These are phyloP conservation scores for Psix sp. DNA, from an alignment of 1,140 invertebrate genomes.

Conservation along the genomic window DNA sequence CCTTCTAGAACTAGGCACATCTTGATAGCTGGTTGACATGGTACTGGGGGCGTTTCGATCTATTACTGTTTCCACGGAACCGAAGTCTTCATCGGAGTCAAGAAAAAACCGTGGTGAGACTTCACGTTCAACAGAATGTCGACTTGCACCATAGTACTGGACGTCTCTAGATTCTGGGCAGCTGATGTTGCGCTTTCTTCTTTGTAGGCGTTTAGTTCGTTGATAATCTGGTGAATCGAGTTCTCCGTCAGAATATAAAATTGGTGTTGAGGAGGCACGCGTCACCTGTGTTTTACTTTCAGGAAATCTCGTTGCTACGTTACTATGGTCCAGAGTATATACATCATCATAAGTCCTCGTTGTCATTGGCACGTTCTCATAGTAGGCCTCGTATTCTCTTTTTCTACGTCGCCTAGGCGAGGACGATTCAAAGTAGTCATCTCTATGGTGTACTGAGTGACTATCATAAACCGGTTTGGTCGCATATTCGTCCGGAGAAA, in stretches of 20 bases:
- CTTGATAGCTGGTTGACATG: constrained; percentile 1
- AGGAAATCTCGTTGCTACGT: constrained; percentile 53
- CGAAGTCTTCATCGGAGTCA: constrained; percentile 73
- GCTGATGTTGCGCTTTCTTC: constrained; percentile 67
- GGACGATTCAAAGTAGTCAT: constrained; percentile 51
- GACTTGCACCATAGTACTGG: constrained; percentile 20
- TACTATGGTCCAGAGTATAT: constrained; percentile 37
- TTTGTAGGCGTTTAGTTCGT: constrained; percentile 50
- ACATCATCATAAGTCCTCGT: constrained; percentile 27
- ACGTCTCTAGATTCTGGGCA: constrained; percentile 67
- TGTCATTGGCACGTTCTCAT: constrained; percentile 58
- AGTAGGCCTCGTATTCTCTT: constrained; percentile 45
- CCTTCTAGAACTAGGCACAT: constrained; percentile 21
- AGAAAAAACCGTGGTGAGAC: constrained; percentile 55
- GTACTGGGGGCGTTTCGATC: constrained; percentile 37
- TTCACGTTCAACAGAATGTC: constrained; percentile 22
- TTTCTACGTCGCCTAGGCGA: constrained; percentile 50
- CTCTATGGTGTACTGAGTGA: constrained; percentile 22
- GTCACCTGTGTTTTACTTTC: constrained; percentile 57
- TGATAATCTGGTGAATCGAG: constrained; percentile 41
- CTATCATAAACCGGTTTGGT: constrained; percentile 32
- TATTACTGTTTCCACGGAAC: constrained; percentile 71
- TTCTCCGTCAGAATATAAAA: constrained; percentile 67
- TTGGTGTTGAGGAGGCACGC: constrained; percentile 70
- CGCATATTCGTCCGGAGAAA: constrained; percentile 61